phyloP scores from a whole-genome alignment of 2,113 vertebrate genomes.

The Dicaeum eximium region DNA sequence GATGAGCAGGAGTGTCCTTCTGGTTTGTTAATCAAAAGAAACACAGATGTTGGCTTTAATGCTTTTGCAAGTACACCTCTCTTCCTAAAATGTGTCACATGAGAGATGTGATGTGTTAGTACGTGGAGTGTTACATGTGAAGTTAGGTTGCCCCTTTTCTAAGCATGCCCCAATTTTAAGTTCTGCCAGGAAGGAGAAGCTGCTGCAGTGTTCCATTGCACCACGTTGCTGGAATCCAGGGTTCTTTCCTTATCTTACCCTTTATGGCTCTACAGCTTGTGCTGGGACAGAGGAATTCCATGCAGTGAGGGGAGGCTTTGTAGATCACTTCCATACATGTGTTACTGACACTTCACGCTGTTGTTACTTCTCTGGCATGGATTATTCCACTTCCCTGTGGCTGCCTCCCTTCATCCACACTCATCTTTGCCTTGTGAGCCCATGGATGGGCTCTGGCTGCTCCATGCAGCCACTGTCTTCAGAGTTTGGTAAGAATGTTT shows the following conservation, averaged over 20 bases:
- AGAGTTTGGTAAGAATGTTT: not conserved
- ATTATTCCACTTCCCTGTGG: not conserved
- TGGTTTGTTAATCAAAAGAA: not conserved
- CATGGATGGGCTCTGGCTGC: not conserved
- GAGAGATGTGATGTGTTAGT: not conserved
- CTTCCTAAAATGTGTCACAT: not conserved
- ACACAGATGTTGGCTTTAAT: not conserved
- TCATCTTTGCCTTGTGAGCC: not conserved
- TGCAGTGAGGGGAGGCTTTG: not conserved
- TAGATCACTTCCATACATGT: not conserved
- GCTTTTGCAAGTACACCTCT: not conserved
- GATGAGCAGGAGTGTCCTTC: not conserved
- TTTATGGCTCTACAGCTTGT: not conserved
- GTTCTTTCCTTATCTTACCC: not conserved
- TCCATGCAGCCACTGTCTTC: not conserved
- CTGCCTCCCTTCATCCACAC: not conserved
- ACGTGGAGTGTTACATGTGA: not conserved
- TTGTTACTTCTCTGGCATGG: not conserved
- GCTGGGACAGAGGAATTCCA: not conserved
- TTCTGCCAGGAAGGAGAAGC: accelerated
- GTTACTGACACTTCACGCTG: not conserved
- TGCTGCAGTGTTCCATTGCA: not conserved
- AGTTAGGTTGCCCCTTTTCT: not conserved
- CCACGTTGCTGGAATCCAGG: not conserved
- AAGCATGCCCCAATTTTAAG: too few relatives aligned